Evolutionary conservation across 2,888 invertebrate genomes (phyloP), one percentile per base, ranked within the genome.

Genomic region (Hoplodrina ambigua): DNA sequence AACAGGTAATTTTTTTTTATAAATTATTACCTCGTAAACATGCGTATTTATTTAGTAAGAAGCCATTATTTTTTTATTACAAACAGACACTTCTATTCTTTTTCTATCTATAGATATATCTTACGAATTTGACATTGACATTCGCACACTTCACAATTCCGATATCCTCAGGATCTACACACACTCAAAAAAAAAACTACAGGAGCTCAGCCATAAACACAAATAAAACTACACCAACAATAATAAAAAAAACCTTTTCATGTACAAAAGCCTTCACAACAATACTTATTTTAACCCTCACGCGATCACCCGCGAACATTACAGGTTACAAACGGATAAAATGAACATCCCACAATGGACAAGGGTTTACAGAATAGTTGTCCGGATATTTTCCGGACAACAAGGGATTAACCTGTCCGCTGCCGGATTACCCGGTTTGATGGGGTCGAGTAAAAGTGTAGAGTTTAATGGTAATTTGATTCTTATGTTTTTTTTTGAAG

Each of bases 341-440:
- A 79, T 79, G 73, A 72, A 84, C 79, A 77, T 84, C 78, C 79
- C 85, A 80, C 75, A 85, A 81, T 85, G 69, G 74, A 84, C 84
- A 69, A 74, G 79, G 80, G 81, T 81, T 69, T 79, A 85, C 82
- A 69, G 78, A 83, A 85, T 88, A 87, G 87, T 88, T 87, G 87
- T 83, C 83, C 85, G 85, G 85, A 80, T 86, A 85, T 88, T 84
- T 85, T 72, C 81, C 76, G 75, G 77, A 62, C 78, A 68, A 81
- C 79, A 72, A 60, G 50, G 86, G 87, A 87, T 93, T 90, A 93
- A 92, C 91, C 91, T 92, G 91, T 90, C 91, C 87, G 85, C 89
- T 81, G 81, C 85, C 82, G 90, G 91, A 91, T 92, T 84, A 84
- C 56, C 80, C 76, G 55, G 78, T 80, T 67, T 78, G 79, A 78